phyloP scores from a whole-genome alignment of 2,888 invertebrate species.

The Oligia fasciuncula region DNA sequence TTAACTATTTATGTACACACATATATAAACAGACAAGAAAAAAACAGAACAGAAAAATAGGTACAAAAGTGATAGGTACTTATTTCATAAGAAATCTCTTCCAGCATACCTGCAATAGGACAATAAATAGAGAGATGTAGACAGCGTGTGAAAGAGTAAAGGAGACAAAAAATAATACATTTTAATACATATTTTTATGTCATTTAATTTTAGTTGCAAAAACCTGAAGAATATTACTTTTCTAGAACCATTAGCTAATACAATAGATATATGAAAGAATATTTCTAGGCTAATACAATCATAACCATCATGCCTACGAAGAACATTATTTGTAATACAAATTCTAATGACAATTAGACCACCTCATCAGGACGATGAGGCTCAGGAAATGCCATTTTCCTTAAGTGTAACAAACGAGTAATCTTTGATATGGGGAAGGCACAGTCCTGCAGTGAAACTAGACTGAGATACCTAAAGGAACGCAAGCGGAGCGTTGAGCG shows the following conservation, averaged over 20 bases:
- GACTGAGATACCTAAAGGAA: background rate
- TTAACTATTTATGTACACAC: too few species aligned
- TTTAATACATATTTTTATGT: background rate
- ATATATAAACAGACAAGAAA: too few species aligned
- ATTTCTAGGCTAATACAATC: background rate
- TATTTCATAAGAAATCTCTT: too few species aligned
- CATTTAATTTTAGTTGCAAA: background rate
- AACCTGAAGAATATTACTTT: background rate
- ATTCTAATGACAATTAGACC: background rate
- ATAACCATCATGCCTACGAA: background rate
- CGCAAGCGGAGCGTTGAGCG: background rate
- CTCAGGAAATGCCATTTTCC: slow-evolving; percentile 23
- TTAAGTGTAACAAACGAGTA: slow-evolving; percentile 20
- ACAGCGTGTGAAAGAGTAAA: too few species aligned
- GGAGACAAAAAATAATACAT: too few species aligned
- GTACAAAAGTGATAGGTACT: too few species aligned
- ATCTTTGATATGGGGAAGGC: slow-evolving; percentile 22
- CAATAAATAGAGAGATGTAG: too few species aligned
- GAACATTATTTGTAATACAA: background rate
- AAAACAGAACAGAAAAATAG: too few species aligned
- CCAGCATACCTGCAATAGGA: too few species aligned
- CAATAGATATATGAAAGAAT: too few species aligned
- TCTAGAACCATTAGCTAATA: background rate
- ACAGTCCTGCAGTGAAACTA: slow-evolving; percentile 9
- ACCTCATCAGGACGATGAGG: background rate